Base-by-base conservation (phyloP, 2,888 invertebrate species). In the Sarcophaga carnaria region DNA sequence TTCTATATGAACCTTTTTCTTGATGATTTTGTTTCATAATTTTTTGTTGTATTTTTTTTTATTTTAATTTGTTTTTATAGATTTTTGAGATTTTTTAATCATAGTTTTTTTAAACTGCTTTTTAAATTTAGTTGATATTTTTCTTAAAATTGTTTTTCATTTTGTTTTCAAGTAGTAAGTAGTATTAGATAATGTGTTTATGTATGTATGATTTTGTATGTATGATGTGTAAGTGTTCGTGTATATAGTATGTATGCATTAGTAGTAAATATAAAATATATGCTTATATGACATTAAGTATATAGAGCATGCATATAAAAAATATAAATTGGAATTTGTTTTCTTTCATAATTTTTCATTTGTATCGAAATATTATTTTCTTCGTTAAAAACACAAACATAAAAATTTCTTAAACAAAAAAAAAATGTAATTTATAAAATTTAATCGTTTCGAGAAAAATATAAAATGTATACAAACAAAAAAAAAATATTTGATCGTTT, bases 231-330 rank as follows among this genome's bases (percentile, higher is more conserved):
- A 4, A 54, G 54, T 54, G 54, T 54, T 17, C 17, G 54, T 54
- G 54, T 37, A 37, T 37, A 37, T 37, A 37, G 47, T 66, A 14
- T 49, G 47, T 66, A 14, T 49, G 62, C 59, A 79, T 87, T 84
- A 84, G 79, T 87, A 87, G 71, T 84, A 82, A 85, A 82, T 87
- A 84, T 87, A 84, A 84, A 84, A 86, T 86, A 80, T 87, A 79
- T 84, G 83, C 84, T 83, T 87, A 83, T 87, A 83, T 80, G 81
- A 84, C 81, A 78, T 84, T 84, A 84, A 87, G 84, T 87, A 87
- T 87, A 84, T 87, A 84, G 81, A 87, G 81, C 87, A 87, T 87
- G 87, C 87, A 81, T 87, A 81, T 87, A 80, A 84, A 87, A 84
- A 84, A 83, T 87, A 84, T 87, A 87, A 87, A 84, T 82, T 82